Percentiles rank a stretch among this genome's conserved stretches.
phyloP scores from a whole-genome alignment of 2,888 invertebrate genomes.

The Synanthedon myopaeformis region DNA sequence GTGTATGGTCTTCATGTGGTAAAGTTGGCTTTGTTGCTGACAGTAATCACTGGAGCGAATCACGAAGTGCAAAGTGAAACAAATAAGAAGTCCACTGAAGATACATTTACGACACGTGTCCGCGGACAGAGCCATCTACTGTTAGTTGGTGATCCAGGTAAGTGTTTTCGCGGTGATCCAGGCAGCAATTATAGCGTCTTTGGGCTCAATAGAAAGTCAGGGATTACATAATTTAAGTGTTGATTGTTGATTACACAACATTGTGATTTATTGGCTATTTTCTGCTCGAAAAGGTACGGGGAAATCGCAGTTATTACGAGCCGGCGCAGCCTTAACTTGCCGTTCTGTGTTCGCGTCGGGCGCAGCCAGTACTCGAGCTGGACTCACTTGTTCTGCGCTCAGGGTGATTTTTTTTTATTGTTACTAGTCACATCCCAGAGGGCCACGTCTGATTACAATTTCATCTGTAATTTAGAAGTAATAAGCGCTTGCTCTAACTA shows the following conservation, averaged over 20 bases:
- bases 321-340: constrained; percentile 71
- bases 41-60: constrained; percentile 60
- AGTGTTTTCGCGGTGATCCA: too few relatives aligned
- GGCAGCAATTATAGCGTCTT: too few relatives aligned
- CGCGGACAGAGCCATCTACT: constrained; percentile 88
- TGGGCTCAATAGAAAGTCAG: too few relatives aligned
- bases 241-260: too few relatives aligned
- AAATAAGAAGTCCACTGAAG: constrained; percentile 51
- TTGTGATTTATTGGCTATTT: too few relatives aligned
- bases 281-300: constrained; percentile 74
- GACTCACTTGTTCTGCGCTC: constrained; percentile 88
- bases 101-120: constrained; percentile 59
- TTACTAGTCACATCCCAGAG: too few relatives aligned
- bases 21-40: constrained; percentile 85
- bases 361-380: constrained; percentile 87
- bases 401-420: constrained; percentile 65
- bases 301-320: constrained; percentile 85
- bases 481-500: too few relatives aligned
- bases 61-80: constrained; percentile 32
- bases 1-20: constrained; percentile 89
- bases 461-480: too few relatives aligned
- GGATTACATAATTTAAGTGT: too few relatives aligned
- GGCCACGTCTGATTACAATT: too few relatives aligned
- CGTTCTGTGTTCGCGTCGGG: constrained; percentile 89
- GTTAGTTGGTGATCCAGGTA: constrained; percentile 89